These are phyloP conservation scores for Sicus ferrugineus DNA, from an alignment of 2,888 invertebrate species.

Conservation along the genomic window DNA sequence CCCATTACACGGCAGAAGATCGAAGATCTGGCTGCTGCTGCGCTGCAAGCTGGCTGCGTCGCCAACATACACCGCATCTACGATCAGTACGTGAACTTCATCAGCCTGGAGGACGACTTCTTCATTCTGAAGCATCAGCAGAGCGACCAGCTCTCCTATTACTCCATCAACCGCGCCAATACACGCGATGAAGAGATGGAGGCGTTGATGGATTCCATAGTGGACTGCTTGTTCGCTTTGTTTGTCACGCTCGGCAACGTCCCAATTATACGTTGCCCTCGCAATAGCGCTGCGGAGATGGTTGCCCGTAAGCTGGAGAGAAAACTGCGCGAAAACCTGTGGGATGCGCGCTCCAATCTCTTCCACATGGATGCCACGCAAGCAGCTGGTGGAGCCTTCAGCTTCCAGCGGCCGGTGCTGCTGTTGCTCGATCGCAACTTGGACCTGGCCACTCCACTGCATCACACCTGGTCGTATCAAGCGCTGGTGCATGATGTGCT, in stretches of 20 bases:
- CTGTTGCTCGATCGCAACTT: constrained; percentile 92
- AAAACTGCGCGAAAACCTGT: constrained; percentile 93
- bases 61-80: constrained; percentile 93
- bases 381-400: constrained; percentile 73
- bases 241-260: constrained; percentile 92
- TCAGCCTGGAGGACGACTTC: constrained; percentile 96
- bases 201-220: constrained; percentile 89
- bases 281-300: constrained; percentile 98
- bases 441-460: constrained; percentile 96
- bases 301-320: constrained; percentile 97
- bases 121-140: constrained; percentile 94
- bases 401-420: constrained; percentile 92
- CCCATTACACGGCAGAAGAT: constrained; percentile 92
- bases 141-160: constrained; percentile 90
- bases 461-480: constrained; percentile 99
- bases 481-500: constrained; percentile 96
- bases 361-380: constrained; percentile 88
- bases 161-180: constrained; percentile 93
- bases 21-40: constrained; percentile 93
- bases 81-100: constrained; percentile 99
- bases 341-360: constrained; percentile 95
- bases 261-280: constrained; percentile 73
- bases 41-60: constrained; percentile 90
- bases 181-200: constrained; percentile 97
- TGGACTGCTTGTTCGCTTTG: constrained; percentile 95